Evolutionary conservation across 2,797 vertebrate genomes (phyloP).

Genomic region (Harpagifer antarcticus): DNA sequence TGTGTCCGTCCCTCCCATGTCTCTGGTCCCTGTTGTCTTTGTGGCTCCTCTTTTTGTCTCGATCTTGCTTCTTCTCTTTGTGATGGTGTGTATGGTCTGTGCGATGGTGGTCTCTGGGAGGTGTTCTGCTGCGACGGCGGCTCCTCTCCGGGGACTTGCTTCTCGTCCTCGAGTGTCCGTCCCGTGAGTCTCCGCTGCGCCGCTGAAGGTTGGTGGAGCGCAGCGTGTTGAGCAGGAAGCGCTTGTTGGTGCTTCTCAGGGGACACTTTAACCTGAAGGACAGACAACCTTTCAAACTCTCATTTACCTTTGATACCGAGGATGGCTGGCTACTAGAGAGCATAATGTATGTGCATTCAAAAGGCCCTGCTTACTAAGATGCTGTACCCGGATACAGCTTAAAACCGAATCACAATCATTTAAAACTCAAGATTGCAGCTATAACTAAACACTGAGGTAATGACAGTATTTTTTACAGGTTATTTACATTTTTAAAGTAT

Average conservation of each 20-base stretch:
- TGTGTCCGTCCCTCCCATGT: conserved; percentile 43
- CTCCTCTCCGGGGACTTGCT: conserved; percentile 57
- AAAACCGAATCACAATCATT: background rate
- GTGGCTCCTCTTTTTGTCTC: conserved; percentile 60
- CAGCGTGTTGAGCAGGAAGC: conserved; percentile 96
- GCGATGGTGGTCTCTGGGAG: conserved; percentile 56
- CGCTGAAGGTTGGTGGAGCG: conserved; percentile 85
- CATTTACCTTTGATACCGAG: background rate
- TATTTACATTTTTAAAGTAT: background rate
- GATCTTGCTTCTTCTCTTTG: conserved; percentile 57
- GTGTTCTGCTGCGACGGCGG: conserved; percentile 66
- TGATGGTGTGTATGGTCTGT: conserved; percentile 52
- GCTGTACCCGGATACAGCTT: background rate
- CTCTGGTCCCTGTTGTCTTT: conserved; percentile 53
- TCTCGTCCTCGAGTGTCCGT: conserved; percentile 37
- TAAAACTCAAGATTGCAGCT: background rate
- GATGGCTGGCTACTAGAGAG: background rate
- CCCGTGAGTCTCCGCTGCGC: conserved; percentile 30
- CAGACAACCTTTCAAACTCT: background rate
- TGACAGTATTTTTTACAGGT: background rate
- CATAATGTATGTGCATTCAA: background rate
- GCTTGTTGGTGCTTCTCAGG: conserved; percentile 93
- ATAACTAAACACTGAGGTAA: background rate
- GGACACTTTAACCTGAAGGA: conserved; percentile 95
- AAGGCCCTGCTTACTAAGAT: background rate